Percentiles rank a stretch among this genome's conserved stretches.
Evolutionary conservation across 2,797 vertebrate species (phyloP).

Genomic region (Macroramphosus scolopax): DNA sequence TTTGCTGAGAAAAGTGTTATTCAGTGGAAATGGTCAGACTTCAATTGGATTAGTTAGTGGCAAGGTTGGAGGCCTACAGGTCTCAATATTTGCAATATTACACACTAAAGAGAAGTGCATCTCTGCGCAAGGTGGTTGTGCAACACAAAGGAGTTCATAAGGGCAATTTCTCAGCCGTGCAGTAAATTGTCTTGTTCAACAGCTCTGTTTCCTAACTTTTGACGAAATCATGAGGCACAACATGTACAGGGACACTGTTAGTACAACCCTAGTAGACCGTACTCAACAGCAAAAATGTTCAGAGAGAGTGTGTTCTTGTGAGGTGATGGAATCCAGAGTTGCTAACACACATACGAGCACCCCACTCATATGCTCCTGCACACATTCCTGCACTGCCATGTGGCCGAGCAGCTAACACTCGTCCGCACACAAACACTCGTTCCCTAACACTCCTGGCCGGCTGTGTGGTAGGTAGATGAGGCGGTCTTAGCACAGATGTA

Average conservation of each 20-base stretch:
- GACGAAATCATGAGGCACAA: slow-evolving; percentile 49
- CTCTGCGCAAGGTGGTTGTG: slow-evolving; percentile 40
- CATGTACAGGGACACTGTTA: slow-evolving; percentile 26
- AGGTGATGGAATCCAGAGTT: slow-evolving; percentile 59
- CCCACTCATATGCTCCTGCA: slow-evolving; percentile 23
- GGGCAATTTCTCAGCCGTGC: slow-evolving; percentile 39
- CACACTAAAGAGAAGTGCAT: slow-evolving; percentile 45
- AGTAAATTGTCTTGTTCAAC: slow-evolving; percentile 50
- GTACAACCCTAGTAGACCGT: slow-evolving; percentile 26
- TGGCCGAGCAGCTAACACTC: slow-evolving; percentile 25
- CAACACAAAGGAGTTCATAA: slow-evolving; percentile 35
- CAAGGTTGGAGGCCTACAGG: slow-evolving; percentile 29
- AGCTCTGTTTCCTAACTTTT: slow-evolving; percentile 52
- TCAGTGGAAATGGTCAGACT: slow-evolving; percentile 44
- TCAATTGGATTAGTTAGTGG: slow-evolving; percentile 46
- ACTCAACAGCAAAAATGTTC: slow-evolving; percentile 17
- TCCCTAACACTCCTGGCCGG: slow-evolving; percentile 25
- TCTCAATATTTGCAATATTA: slow-evolving; percentile 47
- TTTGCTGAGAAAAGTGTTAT: slow-evolving; percentile 37
- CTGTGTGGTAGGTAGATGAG: slow-evolving; percentile 64
- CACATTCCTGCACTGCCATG: slow-evolving; percentile 45
- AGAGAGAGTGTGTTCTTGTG: slow-evolving; percentile 25
- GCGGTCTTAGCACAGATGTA: slow-evolving; percentile 55
- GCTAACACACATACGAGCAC: slow-evolving; percentile 13
- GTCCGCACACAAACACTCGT: slow-evolving; percentile 20